A percentile compares a stretch with the other conserved stretches of the same genome.
These are phyloP conservation scores for Tiliacea aurago DNA, from an alignment of 2,888 invertebrate species.

Conservation along the genomic window DNA sequence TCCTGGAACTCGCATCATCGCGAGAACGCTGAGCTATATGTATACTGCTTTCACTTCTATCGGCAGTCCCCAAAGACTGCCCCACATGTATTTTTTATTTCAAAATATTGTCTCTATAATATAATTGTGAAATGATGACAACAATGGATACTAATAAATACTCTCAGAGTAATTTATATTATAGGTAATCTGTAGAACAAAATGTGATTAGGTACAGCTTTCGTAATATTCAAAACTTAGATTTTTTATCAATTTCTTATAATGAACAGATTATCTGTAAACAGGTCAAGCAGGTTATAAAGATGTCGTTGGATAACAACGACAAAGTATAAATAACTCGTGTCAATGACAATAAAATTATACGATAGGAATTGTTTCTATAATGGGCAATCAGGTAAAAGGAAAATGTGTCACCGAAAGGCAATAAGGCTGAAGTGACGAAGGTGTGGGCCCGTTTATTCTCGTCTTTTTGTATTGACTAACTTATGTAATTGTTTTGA, in stretches of 20 bases:
- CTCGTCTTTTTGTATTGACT: constrained; percentile 28
- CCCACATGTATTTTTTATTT: too few relatives aligned
- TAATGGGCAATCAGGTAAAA: constrained; percentile 54
- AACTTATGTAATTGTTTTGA: constrained; percentile 35
- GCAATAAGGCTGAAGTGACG: constrained; percentile 50
- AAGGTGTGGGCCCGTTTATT: constrained; percentile 50
- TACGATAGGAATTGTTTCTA: constrained; percentile 40
- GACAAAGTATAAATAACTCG: constrained; percentile 13
- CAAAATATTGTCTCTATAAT: not conserved
- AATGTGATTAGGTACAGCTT: not conserved
- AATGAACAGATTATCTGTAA: not conserved
- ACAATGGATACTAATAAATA: not conserved
- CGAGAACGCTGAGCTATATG: too few relatives aligned
- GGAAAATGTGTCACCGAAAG: constrained; percentile 53
- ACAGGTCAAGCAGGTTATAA: not conserved
- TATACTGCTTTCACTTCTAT: too few relatives aligned
- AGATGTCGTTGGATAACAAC: not conserved
- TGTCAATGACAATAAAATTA: constrained; percentile 42
- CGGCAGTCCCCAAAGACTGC: too few relatives aligned
- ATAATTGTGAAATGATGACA: not conserved
- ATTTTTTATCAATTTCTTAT: not conserved
- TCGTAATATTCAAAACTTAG: not conserved
- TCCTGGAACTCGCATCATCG: too few relatives aligned
- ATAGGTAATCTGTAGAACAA: too few relatives aligned
- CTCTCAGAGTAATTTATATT: not conserved